phyloP scores from a whole-genome alignment of 2,797 vertebrate genomes.

The Buphagus erythrorhynchus region DNA sequence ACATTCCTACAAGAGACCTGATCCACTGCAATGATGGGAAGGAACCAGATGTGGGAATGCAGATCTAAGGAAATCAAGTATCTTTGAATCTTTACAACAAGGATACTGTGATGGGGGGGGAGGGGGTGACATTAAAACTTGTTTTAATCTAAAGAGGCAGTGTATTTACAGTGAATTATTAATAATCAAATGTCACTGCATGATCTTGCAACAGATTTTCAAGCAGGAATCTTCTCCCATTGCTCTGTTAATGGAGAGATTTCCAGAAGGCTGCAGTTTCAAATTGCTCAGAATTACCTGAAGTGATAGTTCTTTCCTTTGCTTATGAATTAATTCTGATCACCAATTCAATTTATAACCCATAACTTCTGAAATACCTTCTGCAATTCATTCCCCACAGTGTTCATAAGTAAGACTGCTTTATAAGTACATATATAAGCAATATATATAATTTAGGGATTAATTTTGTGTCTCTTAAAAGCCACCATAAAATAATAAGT shows the following conservation, averaged over 20 bases:
- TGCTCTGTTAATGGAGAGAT: not conserved
- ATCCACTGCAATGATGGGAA: not conserved
- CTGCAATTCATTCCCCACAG: not conserved
- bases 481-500: not conserved
- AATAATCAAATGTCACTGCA: not conserved
- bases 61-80: not conserved
- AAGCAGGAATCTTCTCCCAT: not conserved
- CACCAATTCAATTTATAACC: not conserved
- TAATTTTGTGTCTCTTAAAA: not conserved
- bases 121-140: not conserved
- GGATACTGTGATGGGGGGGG: not conserved
- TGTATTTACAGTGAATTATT: not conserved
- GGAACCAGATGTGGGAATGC: not conserved
- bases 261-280: not conserved
- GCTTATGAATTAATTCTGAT: not conserved
- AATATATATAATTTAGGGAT: not conserved
- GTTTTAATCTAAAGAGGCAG: not conserved
- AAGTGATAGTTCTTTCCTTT: not conserved
- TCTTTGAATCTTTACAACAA: not conserved
- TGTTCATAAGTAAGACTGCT: not conserved
- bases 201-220: not conserved
- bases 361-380: not conserved
- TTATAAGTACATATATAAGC: not conserved
- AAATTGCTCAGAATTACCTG: not conserved
- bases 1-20: not conserved